These are phyloP conservation scores for Sycobia sp. DNA, from an alignment of 1,140 invertebrate genomes.

Conservation along the genomic window DNA sequence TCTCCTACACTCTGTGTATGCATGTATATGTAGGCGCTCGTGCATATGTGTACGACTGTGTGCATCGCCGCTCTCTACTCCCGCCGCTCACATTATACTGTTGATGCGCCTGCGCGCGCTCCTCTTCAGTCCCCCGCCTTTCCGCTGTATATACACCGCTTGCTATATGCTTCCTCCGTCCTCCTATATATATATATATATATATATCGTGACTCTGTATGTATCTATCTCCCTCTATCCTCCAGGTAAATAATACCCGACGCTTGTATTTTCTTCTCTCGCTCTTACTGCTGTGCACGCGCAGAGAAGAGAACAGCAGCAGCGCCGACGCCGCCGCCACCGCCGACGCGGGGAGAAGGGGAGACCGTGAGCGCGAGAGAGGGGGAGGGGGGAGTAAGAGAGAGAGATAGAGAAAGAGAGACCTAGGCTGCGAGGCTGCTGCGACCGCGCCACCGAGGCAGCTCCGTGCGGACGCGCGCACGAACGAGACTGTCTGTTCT, in stretches of 20 bases:
- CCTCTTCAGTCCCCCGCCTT: slow-evolving; percentile 41
- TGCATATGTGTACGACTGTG: too few relatives aligned
- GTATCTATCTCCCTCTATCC: too few relatives aligned
- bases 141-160: too few relatives aligned
- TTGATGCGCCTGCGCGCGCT: slow-evolving; percentile 38
- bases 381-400: neutral
- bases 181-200: too few relatives aligned
- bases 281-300: too few relatives aligned
- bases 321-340: slow-evolving; percentile 3
- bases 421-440: neutral
- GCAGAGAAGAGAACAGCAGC: too few relatives aligned
- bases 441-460: neutral
- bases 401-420: neutral
- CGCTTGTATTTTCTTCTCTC: too few relatives aligned
- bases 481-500: slow-evolving; percentile 51
- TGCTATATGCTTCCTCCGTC: too few relatives aligned
- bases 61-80: neutral
- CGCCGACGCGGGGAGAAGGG: neutral
- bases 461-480: slow-evolving; percentile 44
- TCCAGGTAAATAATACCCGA: too few relatives aligned
- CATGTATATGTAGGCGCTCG: neutral
- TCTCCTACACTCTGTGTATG: too few relatives aligned
- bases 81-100: slow-evolving; percentile 33
- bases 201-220: too few relatives aligned
- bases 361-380: neutral